phyloP scores from a whole-genome alignment of 2,113 vertebrate species.

The Talpa occidentalis region DNA sequence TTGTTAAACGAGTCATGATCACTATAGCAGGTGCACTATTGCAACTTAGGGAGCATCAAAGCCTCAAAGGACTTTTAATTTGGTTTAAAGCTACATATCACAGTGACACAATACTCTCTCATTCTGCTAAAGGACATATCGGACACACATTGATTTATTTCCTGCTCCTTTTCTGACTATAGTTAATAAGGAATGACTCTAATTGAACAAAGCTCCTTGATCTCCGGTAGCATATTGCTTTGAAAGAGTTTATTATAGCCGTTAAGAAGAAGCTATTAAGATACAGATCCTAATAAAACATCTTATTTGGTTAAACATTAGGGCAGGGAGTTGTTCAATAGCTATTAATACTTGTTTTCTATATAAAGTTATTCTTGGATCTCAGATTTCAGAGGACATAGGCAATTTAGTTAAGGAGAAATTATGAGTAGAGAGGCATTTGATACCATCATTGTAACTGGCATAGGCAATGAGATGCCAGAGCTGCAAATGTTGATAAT shows the following conservation, averaged over 20 bases:
- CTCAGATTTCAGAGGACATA: constrained; percentile 32
- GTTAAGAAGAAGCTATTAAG: constrained; percentile 71
- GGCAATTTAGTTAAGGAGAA: constrained; percentile 12
- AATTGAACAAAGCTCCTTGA: constrained; percentile 72
- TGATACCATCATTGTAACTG: background rate
- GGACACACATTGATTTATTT: constrained; percentile 62
- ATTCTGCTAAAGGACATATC: constrained; percentile 52
- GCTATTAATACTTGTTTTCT: constrained; percentile 52
- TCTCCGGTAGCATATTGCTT: constrained; percentile 64
- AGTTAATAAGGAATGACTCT: constrained; percentile 70
- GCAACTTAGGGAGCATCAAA: background rate
- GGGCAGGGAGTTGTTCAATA: constrained; percentile 40
- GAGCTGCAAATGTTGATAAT: background rate
- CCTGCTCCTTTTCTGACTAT: constrained; percentile 5
- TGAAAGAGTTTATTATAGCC: constrained; percentile 71
- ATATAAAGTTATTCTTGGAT: constrained; percentile 31
- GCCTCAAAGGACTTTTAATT: constrained; percentile 46
- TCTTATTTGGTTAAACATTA: constrained; percentile 72
- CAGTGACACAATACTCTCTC: constrained; percentile 28
- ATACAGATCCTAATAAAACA: constrained; percentile 68
- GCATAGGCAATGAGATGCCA: background rate
- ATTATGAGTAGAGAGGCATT: background rate
- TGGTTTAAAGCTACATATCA: constrained; percentile 43
- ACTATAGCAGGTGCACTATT: background rate
- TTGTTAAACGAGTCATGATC: background rate